Base-by-base conservation (phyloP, 2,888 invertebrate species). In the Lordiphosa andalusiaca region DNA sequence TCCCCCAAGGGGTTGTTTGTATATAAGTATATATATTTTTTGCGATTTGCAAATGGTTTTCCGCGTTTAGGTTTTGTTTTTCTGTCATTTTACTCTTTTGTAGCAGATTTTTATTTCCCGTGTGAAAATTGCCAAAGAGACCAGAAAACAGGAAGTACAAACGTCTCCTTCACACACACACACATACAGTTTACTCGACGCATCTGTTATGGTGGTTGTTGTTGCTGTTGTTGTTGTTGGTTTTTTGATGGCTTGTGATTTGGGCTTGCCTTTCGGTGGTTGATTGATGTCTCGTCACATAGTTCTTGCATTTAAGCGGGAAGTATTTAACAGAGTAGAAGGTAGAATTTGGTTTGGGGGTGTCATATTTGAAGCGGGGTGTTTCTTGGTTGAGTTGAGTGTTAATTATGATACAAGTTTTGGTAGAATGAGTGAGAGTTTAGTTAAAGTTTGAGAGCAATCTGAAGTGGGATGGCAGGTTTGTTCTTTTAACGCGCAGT, bases 1-100 rank as follows among this genome's bases (percentile, higher is more conserved):
- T 10, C n/a, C 33, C 16, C 16, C 13, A 33, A 33, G 44, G 44
- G 44, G 44, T 44, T 44, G 44, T 10, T 49, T 46, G 33, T 35
- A 60, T 19, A 2, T 41, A 19, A 2, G 0, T 19, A 19, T 19
- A 4, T 19, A 4, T n/a, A 19, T 38, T 38, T 59, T 66, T 53
- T 67, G 77, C 74, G 75, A 84, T 80, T 80, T 82, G 85, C 80
- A 82, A 80, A 80, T 80, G 85, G 73, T 80, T 80, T 80, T 80
- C 85, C 80, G 83, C 83, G 83, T 80, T 82, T 84, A 66, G 65
- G 75, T 74, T 84, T 82, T 71, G 78, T 84, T 81, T 73, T 84
- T 81, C 78, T 57, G 64, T 70, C 50, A 62, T 81, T 77, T 33
- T 69, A 47, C 67, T 65, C 53, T 73, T 82, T 69, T 84, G 83